Conservation (phyloP, 2,797 vertebrate species). For the Monodelphis domestica region DNA sequence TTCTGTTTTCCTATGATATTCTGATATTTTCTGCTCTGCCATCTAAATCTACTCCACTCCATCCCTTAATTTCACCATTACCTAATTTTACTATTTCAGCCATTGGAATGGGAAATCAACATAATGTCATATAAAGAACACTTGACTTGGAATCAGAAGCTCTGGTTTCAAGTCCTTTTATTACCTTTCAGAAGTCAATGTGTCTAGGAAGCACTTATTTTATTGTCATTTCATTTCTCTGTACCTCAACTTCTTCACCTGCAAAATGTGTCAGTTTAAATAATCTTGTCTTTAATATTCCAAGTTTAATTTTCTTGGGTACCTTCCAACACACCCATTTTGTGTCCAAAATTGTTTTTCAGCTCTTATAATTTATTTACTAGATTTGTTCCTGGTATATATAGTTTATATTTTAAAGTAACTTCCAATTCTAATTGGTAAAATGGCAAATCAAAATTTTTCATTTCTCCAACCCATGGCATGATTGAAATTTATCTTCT, state of each 20-base stretch:
- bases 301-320: background rate
- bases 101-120: background rate
- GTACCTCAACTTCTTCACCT: background rate
- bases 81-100: background rate
- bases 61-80: background rate
- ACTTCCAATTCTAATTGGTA: background rate
- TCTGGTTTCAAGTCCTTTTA: background rate
- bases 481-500: background rate
- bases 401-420: background rate
- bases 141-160: background rate
- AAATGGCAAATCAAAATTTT: background rate
- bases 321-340: background rate
- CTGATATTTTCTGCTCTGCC: background rate
- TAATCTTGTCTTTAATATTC: background rate
- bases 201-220: background rate
- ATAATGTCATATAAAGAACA: background rate
- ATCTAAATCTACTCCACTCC: slow-evolving; percentile 12
- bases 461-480: background rate
- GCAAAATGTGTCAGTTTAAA: background rate
- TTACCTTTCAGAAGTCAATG: background rate
- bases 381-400: too few relatives aligned
- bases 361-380: background rate
- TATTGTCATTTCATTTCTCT: background rate
- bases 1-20: background rate
- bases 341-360: background rate